Evolutionary conservation across 2,888 invertebrate species (phyloP).

Genomic region (Cyclophora albipunctata): DNA sequence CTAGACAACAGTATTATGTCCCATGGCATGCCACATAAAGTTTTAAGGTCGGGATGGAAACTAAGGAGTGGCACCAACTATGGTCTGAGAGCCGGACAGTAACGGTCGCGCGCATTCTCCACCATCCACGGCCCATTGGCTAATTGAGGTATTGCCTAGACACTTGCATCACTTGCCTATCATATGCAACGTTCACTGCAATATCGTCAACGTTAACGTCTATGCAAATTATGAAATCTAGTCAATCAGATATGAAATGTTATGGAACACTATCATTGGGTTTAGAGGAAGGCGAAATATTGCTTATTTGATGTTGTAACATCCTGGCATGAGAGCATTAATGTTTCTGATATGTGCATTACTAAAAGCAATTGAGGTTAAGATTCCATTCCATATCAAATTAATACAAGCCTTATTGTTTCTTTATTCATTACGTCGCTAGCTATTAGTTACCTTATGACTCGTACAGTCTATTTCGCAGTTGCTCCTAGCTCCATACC

Average conservation of each 20-base stretch:
- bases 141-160: constrained; percentile 45
- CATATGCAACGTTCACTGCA: constrained; percentile 2
- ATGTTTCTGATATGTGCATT: too few relatives aligned
- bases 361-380: too few relatives aligned
- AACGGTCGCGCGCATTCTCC: constrained; percentile 66
- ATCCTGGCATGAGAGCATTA: too few relatives aligned
- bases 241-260: background rate
- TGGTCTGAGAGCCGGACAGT: constrained; percentile 54
- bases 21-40: constrained; percentile 11
- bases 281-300: too few relatives aligned
- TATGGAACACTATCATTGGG: too few relatives aligned
- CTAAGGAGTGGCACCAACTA: constrained; percentile 49
- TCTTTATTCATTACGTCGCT: too few relatives aligned
- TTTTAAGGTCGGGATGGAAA: constrained; percentile 21
- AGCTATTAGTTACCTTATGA: too few relatives aligned
- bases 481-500: constrained; percentile 26
- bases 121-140: constrained; percentile 37
- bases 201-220: constrained; percentile 1
- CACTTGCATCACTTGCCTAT: constrained; percentile 13
- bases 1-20: too few relatives aligned
- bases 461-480: constrained; percentile 9
- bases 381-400: too few relatives aligned
- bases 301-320: too few relatives aligned
- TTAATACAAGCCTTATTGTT: too few relatives aligned
- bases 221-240: background rate